Conservation (phyloP, 2,797 vertebrate species). For the Cynodonichthys magdalenae region DNA sequence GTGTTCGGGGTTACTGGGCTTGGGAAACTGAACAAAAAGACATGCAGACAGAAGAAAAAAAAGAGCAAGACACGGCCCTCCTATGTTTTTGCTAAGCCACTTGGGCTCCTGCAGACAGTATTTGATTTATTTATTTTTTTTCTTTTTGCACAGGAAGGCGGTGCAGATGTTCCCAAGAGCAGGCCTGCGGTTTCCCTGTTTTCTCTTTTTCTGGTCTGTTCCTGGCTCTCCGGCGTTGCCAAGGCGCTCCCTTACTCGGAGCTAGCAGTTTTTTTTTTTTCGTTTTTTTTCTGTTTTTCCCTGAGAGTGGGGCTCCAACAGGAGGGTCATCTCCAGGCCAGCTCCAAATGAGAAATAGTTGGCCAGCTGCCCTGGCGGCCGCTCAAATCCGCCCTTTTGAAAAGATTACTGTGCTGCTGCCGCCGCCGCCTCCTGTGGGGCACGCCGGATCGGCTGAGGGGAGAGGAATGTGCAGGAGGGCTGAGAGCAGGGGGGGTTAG, state of each 20-base stretch:
- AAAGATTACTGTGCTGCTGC: conserved; percentile 83
- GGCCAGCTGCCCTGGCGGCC: conserved; percentile 79
- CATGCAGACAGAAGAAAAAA: conserved; percentile 67
- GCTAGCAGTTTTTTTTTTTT: conserved; percentile 72
- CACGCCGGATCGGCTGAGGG: conserved; percentile 79
- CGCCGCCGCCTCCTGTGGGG: conserved; percentile 78
- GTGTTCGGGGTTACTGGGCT: conserved; percentile 41
- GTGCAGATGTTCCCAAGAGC: conserved; percentile 80
- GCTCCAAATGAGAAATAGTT: conserved; percentile 85
- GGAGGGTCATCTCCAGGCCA: conserved; percentile 84
- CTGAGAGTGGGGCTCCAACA: conserved; percentile 77
- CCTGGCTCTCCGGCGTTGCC: conserved; percentile 72
- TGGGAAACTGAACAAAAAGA: conserved; percentile 69
- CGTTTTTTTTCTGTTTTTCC: conserved; percentile 66
- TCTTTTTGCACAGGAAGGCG: conserved; percentile 75
- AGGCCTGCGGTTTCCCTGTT: conserved; percentile 77
- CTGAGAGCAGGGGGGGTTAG: conserved; percentile 42
- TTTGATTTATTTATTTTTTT: conserved; percentile 66
- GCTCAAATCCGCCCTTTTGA: conserved; percentile 83
- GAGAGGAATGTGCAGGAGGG: conserved; percentile 79
- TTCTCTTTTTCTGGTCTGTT: conserved; percentile 71
- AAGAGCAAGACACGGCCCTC: conserved; percentile 71
- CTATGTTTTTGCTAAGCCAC: conserved; percentile 75
- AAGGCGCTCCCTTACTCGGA: conserved; percentile 75
- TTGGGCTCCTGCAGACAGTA: conserved; percentile 76